Evolutionary conservation across 37 sponge, comb jelly and placozoan species (phyloP).

Genomic region (Dysidea cf. avara): DNA sequence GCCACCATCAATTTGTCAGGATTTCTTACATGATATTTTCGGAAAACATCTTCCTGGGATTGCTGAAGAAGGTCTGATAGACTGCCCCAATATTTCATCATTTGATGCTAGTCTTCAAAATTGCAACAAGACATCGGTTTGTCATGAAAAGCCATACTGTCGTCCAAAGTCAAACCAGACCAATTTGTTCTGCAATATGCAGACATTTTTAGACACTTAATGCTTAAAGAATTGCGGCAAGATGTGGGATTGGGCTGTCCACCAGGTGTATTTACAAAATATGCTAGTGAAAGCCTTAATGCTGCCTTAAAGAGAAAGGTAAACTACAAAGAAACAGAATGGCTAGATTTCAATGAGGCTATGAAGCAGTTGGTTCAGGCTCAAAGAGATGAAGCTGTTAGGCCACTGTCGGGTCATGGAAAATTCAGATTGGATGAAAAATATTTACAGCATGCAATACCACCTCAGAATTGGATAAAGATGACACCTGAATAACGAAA

Average conservation of each 20-base stretch:
- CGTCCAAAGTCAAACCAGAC: too few species aligned
- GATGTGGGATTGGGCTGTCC: conserved; percentile 24
- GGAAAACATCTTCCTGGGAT: conserved; percentile 6
- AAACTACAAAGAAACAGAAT: conserved; percentile 11
- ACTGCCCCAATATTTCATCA: not conserved
- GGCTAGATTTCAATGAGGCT: conserved; percentile 2
- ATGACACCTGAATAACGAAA: too few species aligned
- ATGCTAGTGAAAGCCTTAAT: conserved; percentile 22
- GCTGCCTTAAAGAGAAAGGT: conserved; percentile 17
- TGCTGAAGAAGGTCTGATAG: conserved; percentile 27
- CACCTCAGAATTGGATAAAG: too few species aligned
- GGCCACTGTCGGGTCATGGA: conserved; percentile 31
- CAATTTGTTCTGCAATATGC: not conserved
- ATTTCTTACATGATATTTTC: conserved; percentile 1
- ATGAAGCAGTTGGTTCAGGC: conserved; percentile 14
- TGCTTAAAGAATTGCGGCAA: conserved; percentile 12
- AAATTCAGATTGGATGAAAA: not conserved
- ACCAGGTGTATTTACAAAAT: conserved; percentile 11
- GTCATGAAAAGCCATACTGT: too few species aligned
- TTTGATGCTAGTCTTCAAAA: too few species aligned
- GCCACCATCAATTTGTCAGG: not conserved
- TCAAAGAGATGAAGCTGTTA: not conserved
- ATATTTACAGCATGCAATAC: too few species aligned
- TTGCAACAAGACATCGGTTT: too few species aligned
- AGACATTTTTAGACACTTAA: conserved; percentile 4